phyloP scores from a whole-genome alignment of 2,113 vertebrate species.

The Rhinoderma darwinii region DNA sequence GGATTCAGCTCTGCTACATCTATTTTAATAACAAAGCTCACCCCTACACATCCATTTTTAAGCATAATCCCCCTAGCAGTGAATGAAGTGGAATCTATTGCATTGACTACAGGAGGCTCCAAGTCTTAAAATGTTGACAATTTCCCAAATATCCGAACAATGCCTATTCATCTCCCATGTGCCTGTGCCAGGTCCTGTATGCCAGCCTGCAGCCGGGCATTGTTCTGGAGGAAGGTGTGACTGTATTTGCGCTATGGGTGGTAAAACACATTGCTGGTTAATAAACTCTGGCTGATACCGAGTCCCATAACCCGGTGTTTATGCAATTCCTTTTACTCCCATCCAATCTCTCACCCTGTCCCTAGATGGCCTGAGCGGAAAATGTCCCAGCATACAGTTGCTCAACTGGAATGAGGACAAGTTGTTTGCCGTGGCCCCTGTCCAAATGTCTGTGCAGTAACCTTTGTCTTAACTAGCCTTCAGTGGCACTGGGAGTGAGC shows the following conservation, averaged over 20 bases:
- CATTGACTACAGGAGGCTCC: neutral
- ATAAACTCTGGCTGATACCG: slow-evolving; percentile 66
- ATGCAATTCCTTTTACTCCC: slow-evolving; percentile 71
- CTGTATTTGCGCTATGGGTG: slow-evolving; percentile 62
- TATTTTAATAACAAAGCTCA: neutral
- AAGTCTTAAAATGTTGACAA: slow-evolving; percentile 40
- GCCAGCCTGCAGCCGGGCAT: slow-evolving; percentile 30
- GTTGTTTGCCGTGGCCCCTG: slow-evolving; percentile 73
- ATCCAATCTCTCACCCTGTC: slow-evolving; percentile 75
- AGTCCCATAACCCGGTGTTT: slow-evolving; percentile 70
- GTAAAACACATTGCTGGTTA: slow-evolving; percentile 23
- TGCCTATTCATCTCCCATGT: slow-evolving; percentile 44
- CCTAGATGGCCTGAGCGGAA: slow-evolving; percentile 74
- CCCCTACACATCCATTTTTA: neutral
- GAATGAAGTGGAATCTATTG: neutral
- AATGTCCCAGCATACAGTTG: slow-evolving; percentile 75
- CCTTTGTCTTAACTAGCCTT: slow-evolving; percentile 75
- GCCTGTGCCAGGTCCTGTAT: slow-evolving; percentile 58
- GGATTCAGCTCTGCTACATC: neutral
- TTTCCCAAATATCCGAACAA: slow-evolving; percentile 51
- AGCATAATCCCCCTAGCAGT: neutral
- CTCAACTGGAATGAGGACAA: slow-evolving; percentile 79
- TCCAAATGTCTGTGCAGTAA: slow-evolving; percentile 76
- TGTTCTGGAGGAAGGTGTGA: slow-evolving; percentile 59
- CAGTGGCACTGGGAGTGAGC: slow-evolving; percentile 71